Percentiles rank a stretch among this genome's conserved stretches.
Evolutionary conservation across 2,797 vertebrate species (phyloP).

Genomic region (Poeciliopsis infans): DNA sequence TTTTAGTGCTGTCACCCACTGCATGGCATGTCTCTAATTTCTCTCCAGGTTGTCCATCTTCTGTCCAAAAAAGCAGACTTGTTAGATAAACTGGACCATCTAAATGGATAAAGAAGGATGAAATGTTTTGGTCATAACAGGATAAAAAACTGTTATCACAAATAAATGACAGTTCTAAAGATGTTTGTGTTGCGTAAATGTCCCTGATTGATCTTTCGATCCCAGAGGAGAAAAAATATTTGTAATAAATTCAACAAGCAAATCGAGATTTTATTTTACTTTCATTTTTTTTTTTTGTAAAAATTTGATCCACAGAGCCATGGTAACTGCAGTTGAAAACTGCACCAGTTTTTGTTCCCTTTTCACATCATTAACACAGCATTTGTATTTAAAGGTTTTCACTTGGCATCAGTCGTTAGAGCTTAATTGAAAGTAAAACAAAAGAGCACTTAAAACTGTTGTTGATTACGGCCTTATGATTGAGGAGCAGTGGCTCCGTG

Average conservation of each 20-base stretch:
- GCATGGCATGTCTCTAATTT: background rate
- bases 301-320: background rate
- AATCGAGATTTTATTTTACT: background rate
- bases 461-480: constrained; percentile 88
- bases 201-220: no score
- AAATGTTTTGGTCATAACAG: background rate
- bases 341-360: constrained; percentile 12
- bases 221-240: background rate
- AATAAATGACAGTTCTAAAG: background rate
- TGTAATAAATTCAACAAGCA: background rate
- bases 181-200: background rate
- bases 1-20: background rate
- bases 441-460: constrained; percentile 82
- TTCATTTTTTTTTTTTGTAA: background rate
- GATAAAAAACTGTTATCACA: background rate
- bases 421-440: constrained; percentile 87
- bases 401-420: constrained; percentile 81
- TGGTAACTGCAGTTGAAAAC: background rate
- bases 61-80: background rate
- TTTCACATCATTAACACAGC: constrained; percentile 83
- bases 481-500: constrained; percentile 78
- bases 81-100: background rate
- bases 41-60: background rate
- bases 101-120: background rate
- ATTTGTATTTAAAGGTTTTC: constrained; percentile 88